These are phyloP conservation scores for Drosophila recens DNA, from an alignment of 2,888 invertebrate species.

Conservation along the genomic window DNA sequence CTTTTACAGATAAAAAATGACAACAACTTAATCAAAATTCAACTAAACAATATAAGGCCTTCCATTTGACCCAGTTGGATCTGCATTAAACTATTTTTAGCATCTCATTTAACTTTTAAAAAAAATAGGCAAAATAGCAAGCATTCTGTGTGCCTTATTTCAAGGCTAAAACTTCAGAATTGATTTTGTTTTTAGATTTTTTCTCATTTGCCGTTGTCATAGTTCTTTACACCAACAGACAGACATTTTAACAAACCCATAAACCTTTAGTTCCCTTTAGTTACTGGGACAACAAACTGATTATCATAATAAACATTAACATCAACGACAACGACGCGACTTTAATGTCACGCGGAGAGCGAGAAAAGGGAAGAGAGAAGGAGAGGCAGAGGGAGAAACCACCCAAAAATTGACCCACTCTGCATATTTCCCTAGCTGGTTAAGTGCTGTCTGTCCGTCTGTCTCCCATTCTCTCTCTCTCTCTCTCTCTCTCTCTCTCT, in stretches of 20 bases:
- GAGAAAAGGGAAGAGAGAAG: not conserved
- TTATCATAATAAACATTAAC: constrained; percentile 76
- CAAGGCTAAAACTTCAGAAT: no score
- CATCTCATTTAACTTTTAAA: no score
- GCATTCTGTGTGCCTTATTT: no score
- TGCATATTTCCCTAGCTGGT: not conserved
- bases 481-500: not conserved
- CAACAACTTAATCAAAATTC: no score
- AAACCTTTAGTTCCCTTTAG: not conserved
- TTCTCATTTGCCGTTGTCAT: no score
- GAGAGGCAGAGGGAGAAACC: not conserved
- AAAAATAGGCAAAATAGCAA: no score
- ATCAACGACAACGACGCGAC: constrained; percentile 58
- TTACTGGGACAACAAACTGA: constrained; percentile 49
- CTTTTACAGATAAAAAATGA: no score
- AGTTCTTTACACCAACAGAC: not conserved
- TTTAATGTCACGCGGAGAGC: constrained; percentile 49
- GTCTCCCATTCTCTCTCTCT: not conserved
- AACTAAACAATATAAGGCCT: no score
- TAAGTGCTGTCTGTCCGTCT: not conserved
- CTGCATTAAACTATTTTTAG: no score
- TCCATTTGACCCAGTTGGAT: no score
- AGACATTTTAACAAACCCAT: not conserved
- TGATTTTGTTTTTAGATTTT: no score
- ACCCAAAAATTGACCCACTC: constrained; percentile 15